Evolutionary conservation across 2,888 invertebrate genomes (phyloP).

Genomic region (Octodonta nipae): DNA sequence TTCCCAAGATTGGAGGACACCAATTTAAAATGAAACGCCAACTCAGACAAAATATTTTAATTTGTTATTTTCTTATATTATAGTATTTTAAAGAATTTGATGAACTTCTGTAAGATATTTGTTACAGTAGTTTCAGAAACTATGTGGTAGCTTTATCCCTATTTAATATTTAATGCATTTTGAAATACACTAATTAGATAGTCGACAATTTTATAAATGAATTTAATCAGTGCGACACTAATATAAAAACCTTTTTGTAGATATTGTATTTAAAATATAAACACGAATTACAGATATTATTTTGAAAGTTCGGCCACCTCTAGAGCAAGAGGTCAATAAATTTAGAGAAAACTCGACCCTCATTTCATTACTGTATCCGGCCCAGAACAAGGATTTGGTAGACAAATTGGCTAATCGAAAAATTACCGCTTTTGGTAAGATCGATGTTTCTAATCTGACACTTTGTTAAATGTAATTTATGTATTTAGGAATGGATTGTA

Average conservation of each 20-base stretch:
- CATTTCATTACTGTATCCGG: constrained; percentile 74
- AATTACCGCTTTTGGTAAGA: constrained; percentile 69
- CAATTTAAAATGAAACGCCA: too few species aligned
- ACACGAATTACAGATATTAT: constrained; percentile 67
- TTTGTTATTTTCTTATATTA: too few species aligned
- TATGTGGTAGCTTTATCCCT: too few species aligned
- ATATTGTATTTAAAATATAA: constrained; percentile 9
- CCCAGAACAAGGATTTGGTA: constrained; percentile 63
- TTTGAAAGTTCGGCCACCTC: constrained; percentile 62
- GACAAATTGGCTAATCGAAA: constrained; percentile 54
- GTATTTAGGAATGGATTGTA: constrained; percentile 70
- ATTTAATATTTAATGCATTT: too few species aligned
- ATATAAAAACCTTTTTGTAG: not conserved
- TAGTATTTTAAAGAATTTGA: too few species aligned
- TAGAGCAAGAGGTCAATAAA: constrained; percentile 49
- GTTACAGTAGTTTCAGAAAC: too few species aligned
- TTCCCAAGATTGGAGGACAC: too few species aligned
- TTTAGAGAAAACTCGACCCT: constrained; percentile 57
- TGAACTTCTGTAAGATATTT: too few species aligned
- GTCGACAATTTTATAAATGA: too few species aligned
- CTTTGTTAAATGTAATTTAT: constrained; percentile 1
- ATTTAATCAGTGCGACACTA: too few species aligned
- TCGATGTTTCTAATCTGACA: not conserved
- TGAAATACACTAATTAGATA: too few species aligned
- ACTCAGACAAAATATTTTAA: too few species aligned